A percentile compares a stretch with the other conserved stretches of the same genome.
Conservation (phyloP, 1,140 invertebrate genomes). For the Littorina saxatilis region DNA sequence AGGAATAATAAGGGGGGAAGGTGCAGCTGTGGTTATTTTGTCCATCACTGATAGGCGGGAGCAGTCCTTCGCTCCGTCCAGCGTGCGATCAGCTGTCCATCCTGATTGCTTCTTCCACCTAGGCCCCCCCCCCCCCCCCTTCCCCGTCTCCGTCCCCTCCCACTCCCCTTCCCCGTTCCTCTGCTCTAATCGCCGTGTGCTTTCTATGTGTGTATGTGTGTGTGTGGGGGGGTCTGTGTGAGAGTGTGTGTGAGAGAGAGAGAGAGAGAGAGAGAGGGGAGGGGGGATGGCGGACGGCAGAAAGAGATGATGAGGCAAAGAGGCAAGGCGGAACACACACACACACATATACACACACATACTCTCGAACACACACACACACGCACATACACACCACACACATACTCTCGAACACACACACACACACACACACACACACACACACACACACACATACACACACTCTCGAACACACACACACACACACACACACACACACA, state of each 20-base stretch:
- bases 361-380: too few species aligned
- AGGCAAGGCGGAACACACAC: too few species aligned
- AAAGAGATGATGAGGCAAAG: not conserved
- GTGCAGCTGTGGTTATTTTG: too few species aligned
- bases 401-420: too few species aligned
- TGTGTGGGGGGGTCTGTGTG: not conserved
- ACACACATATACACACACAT: too few species aligned
- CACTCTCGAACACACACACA: too few species aligned
- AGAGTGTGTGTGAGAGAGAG: not conserved
- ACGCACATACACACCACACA: too few species aligned
- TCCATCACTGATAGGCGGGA: too few species aligned
- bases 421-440: too few species aligned
- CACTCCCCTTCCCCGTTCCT: not conserved
- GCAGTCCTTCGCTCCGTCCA: constrained; percentile 22
- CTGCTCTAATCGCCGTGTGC: not conserved
- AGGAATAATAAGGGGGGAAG: too few species aligned
- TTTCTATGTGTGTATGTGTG: not conserved
- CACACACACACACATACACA: too few species aligned
- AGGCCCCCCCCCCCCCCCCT: not conserved
- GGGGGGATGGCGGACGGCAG: not conserved
- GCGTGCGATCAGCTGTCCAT: not conserved
- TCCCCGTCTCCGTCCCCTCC: not conserved
- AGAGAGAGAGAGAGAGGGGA: not conserved
- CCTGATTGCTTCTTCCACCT: not conserved
- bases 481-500: too few species aligned